Evolutionary conservation across 2,113 vertebrate genomes (phyloP).

Genomic region (Bufo bufo): DNA sequence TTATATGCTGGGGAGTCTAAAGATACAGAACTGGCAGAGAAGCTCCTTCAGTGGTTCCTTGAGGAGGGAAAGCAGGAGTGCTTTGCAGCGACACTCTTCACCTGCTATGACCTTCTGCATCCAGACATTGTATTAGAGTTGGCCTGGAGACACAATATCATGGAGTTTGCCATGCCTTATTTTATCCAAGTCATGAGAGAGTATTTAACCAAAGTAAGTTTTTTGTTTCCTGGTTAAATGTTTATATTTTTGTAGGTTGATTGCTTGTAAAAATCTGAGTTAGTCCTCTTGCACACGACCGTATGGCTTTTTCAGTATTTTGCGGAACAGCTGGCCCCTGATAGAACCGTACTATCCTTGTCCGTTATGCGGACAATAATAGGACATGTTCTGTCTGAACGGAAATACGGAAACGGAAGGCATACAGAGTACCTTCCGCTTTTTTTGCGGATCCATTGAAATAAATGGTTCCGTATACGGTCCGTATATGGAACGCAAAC

Average conservation of each 20-base stretch:
- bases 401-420: too few species aligned
- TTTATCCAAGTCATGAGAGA: constrained; percentile 92
- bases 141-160: constrained; percentile 86
- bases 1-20: constrained; percentile 86
- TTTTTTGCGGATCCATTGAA: too few species aligned
- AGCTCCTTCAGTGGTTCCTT: constrained; percentile 87
- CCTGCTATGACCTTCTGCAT: constrained; percentile 85
- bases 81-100: constrained; percentile 86
- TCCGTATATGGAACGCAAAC: too few species aligned
- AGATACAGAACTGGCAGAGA: constrained; percentile 82
- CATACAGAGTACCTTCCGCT: too few species aligned
- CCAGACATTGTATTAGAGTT: constrained; percentile 87
- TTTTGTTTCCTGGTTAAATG: neutral
- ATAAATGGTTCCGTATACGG: too few species aligned
- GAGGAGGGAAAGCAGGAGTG: constrained; percentile 86
- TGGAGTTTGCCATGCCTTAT: constrained; percentile 90
- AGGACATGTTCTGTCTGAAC: too few species aligned
- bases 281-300: too few species aligned
- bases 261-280: too few species aligned
- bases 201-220: constrained; percentile 85
- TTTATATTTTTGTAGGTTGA: neutral
- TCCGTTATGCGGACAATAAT: too few species aligned
- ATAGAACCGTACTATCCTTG: too few species aligned
- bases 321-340: too few species aligned
- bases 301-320: too few species aligned